These are phyloP conservation scores for Gymnoscopelus braueri DNA, from an alignment of 2,797 vertebrate genomes.

Conservation along the genomic window DNA sequence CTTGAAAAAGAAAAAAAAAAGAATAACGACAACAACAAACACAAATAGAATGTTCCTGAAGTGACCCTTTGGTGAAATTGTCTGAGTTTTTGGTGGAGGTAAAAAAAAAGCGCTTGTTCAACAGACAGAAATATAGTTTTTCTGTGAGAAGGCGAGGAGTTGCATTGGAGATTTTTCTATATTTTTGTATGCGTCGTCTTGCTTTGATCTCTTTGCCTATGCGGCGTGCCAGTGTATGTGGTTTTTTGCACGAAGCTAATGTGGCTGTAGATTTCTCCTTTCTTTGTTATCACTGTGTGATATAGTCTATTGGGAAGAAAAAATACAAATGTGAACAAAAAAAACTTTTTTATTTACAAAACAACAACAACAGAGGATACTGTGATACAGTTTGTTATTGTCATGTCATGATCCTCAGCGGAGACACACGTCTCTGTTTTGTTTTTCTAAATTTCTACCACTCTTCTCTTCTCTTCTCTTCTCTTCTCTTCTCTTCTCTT, in stretches of 20 bases:
- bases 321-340: slow-evolving; percentile 70
- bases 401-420: slow-evolving; percentile 63
- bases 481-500: slow-evolving; percentile 22
- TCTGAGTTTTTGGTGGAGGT: slow-evolving; percentile 17
- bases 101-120: slow-evolving; percentile 25
- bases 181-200: slow-evolving; percentile 84
- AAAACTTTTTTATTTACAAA: slow-evolving; percentile 55
- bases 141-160: slow-evolving; percentile 49
- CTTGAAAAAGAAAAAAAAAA: slow-evolving; percentile 32
- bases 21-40: slow-evolving; percentile 33
- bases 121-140: slow-evolving; percentile 45
- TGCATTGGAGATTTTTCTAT: slow-evolving; percentile 79
- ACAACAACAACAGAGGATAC: slow-evolving; percentile 60
- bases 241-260: slow-evolving; percentile 83
- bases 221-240: slow-evolving; percentile 80
- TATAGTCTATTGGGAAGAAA: slow-evolving; percentile 80
- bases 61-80: slow-evolving; percentile 49
- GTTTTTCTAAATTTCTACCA: slow-evolving; percentile 37
- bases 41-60: slow-evolving; percentile 63
- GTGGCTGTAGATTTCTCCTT: slow-evolving; percentile 80
- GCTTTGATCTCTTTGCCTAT: slow-evolving; percentile 80
- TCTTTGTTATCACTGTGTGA: slow-evolving; percentile 86
- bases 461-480: slow-evolving; percentile 27
- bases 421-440: slow-evolving; percentile 30
- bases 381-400: slow-evolving; percentile 73